These are phyloP conservation scores for Pseudochirops corinnae DNA, from an alignment of 2,797 vertebrate genomes.

Conservation along the genomic window DNA sequence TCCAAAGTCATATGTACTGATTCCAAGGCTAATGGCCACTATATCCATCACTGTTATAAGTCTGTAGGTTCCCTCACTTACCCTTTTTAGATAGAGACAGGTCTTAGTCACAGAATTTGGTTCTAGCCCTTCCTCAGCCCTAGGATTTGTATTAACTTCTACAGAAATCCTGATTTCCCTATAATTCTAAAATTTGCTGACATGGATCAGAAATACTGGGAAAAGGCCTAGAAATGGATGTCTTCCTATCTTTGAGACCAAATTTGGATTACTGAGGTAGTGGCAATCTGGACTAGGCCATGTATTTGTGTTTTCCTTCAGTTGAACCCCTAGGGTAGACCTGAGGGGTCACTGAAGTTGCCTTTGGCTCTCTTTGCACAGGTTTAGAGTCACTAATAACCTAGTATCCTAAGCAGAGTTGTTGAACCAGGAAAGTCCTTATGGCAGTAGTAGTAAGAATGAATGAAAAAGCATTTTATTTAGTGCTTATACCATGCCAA, in stretches of 20 bases:
- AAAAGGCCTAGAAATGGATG: neutral
- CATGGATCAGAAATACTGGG: neutral
- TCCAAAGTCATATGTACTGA: neutral
- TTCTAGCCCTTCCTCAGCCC: neutral
- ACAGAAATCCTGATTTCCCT: neutral
- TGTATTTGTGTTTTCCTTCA: neutral
- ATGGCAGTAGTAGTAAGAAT: neutral
- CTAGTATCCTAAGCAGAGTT: neutral
- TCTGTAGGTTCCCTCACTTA: neutral
- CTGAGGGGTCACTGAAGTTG: neutral
- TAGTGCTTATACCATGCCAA: no score
- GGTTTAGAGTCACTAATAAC: neutral
- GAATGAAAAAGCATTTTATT: neutral
- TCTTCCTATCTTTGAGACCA: neutral
- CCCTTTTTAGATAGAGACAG: neutral
- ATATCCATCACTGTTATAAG: neutral
- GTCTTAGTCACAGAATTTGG: neutral
- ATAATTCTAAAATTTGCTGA: neutral
- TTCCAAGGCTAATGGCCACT: neutral
- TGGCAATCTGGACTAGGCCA: neutral
- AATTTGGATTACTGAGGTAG: neutral
- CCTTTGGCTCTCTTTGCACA: neutral
- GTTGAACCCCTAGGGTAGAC: neutral
- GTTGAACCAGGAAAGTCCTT: neutral
- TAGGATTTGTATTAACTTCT: neutral